A percentile compares a stretch with the other conserved stretches of the same genome.
Evolutionary conservation across 2,888 invertebrate species (phyloP).

Genomic region (Aquatica leii): DNA sequence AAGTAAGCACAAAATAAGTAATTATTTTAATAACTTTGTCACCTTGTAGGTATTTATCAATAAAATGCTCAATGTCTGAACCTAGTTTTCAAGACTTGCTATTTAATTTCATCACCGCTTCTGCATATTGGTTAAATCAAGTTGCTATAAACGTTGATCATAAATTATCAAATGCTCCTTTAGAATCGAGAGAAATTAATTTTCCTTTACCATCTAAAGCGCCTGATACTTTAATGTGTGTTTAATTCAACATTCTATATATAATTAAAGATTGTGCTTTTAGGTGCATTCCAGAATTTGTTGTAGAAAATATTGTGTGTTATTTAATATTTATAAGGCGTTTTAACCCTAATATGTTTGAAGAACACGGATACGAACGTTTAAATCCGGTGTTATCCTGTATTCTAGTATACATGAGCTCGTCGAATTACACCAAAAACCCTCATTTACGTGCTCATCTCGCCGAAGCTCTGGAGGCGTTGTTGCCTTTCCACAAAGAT

Average conservation of each 20-base stretch:
- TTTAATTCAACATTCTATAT: conserved; percentile 41
- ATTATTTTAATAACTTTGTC: too few species aligned
- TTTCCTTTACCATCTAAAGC: conserved; percentile 73
- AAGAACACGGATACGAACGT: conserved; percentile 71
- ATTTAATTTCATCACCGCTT: conserved; percentile 80
- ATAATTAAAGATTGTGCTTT: conserved; percentile 41
- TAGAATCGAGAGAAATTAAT: conserved; percentile 62
- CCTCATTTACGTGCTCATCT: conserved; percentile 91
- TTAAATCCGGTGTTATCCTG: conserved; percentile 77
- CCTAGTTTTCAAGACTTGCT: conserved; percentile 75
- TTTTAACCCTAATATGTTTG: conserved; percentile 69
- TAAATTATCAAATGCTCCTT: conserved; percentile 68
- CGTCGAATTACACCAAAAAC: conserved; percentile 76
- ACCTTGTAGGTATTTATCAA: conserved; percentile 72
- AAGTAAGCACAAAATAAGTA: conserved; percentile 62
- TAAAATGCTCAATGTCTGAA: conserved; percentile 79
- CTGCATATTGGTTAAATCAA: conserved; percentile 86
- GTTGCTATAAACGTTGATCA: conserved; percentile 69
- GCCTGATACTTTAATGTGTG: conserved; percentile 76
- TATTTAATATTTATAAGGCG: conserved; percentile 80
- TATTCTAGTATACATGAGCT: conserved; percentile 89
- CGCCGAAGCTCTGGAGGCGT: conserved; percentile 87
- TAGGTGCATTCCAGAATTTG: conserved; percentile 88
- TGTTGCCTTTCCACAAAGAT: conserved; percentile 77
- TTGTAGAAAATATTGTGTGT: conserved; percentile 87